Conservation (phyloP, 2,113 vertebrate species). For the Lutjanus erythropterus region DNA sequence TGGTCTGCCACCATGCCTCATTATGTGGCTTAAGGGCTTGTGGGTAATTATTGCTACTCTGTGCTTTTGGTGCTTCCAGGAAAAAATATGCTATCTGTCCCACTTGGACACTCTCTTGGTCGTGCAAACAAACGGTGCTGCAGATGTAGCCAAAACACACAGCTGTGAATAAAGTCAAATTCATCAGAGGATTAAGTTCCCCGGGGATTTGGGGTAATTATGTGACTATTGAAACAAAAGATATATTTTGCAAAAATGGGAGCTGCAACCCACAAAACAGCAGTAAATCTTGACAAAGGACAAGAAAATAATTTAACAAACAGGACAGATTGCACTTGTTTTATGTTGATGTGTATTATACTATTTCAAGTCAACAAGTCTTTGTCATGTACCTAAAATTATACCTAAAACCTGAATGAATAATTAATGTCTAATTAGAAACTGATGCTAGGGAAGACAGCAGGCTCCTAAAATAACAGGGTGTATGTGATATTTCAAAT, state of each 20-base stretch:
- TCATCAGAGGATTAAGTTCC: constrained; percentile 14
- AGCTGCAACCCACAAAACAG: not conserved
- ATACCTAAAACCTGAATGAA: constrained; percentile 41
- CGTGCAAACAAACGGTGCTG: constrained; percentile 47
- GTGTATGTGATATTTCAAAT: constrained; percentile 50
- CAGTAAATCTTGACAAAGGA: not conserved
- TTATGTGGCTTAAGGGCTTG: constrained; percentile 54
- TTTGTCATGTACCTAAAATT: constrained; percentile 30
- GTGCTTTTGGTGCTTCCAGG: constrained; percentile 51
- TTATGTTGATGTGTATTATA: not conserved
- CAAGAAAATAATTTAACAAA: not conserved
- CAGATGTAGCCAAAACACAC: constrained; percentile 51
- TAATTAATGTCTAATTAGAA: constrained; percentile 59
- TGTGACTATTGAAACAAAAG: constrained; percentile 16
- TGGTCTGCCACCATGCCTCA: constrained; percentile 32
- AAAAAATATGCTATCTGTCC: constrained; percentile 68
- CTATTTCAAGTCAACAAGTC: not conserved
- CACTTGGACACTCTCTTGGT: constrained; percentile 59
- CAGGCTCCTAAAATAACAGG: constrained; percentile 43
- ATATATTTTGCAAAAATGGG: not conserved
- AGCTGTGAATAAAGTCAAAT: constrained; percentile 24
- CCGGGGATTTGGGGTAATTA: constrained; percentile 36
- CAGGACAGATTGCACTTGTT: constrained; percentile 1
- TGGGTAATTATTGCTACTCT: constrained; percentile 57
- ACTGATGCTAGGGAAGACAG: constrained; percentile 22